These are phyloP conservation scores for Notarius quadriscutis DNA, from an alignment of 2,113 vertebrate genomes.

Conservation along the genomic window DNA sequence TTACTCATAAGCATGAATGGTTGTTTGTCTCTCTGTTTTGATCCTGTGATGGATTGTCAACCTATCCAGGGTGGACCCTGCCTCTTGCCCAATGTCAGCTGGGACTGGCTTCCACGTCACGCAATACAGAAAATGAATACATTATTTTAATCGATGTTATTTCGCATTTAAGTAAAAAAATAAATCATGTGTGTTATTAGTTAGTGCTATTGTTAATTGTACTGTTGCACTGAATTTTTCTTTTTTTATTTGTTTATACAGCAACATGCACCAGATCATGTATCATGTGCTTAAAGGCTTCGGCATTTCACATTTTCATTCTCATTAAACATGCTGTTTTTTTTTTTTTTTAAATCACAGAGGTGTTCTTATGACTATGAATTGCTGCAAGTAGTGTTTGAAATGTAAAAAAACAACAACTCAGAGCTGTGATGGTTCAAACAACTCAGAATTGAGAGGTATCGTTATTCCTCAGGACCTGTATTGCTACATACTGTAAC, in stretches of 20 bases:
- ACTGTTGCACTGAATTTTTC: too few relatives aligned
- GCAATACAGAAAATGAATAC: too few relatives aligned
- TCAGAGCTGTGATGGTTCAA: neutral
- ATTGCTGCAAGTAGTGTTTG: neutral
- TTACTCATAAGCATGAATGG: too few relatives aligned
- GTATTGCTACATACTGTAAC: neutral
- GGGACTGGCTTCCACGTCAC: too few relatives aligned
- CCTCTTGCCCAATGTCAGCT: too few relatives aligned
- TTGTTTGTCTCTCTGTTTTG: too few relatives aligned
- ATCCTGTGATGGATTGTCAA: too few relatives aligned
- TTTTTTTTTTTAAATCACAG: neutral
- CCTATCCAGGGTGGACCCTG: too few relatives aligned
- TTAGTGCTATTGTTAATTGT: too few relatives aligned
- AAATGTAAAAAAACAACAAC: neutral
- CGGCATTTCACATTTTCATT: neutral
- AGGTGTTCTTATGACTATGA: neutral
- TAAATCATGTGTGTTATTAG: too few relatives aligned
- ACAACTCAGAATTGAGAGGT: neutral
- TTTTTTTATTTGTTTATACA: neutral
- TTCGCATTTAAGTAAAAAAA: too few relatives aligned
- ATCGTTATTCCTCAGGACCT: neutral
- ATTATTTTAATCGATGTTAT: too few relatives aligned
- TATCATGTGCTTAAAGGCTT: neutral
- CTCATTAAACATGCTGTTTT: constrained; percentile 5
- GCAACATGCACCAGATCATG: neutral